Evolutionary conservation across 2,797 vertebrate species (phyloP).

Genomic region (Sebastolobus altivelis): DNA sequence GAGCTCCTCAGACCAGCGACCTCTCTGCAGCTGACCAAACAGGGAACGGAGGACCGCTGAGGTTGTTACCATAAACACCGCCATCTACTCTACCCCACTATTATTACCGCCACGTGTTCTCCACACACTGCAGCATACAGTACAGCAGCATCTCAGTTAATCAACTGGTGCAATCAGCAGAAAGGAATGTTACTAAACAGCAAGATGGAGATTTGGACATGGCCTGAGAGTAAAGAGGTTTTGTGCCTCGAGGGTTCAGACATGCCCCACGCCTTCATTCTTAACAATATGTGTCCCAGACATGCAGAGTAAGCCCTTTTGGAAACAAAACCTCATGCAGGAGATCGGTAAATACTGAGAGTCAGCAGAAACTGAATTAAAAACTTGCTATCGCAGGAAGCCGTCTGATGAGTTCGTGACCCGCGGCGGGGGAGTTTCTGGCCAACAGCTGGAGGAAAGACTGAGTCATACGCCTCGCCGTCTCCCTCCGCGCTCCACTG

Average conservation of each 20-base stretch:
- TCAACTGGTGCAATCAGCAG: constrained; percentile 17
- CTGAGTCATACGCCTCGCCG: constrained; percentile 75
- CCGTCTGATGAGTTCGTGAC: constrained; percentile 67
- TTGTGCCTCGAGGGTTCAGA: constrained; percentile 36
- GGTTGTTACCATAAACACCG: constrained; percentile 68
- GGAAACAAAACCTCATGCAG: constrained; percentile 46
- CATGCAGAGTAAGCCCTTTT: constrained; percentile 55
- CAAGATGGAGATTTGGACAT: constrained; percentile 26
- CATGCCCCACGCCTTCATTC: constrained; percentile 26
- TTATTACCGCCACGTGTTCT: constrained; percentile 71
- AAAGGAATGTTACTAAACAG: constrained; percentile 21
- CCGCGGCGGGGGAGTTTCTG: constrained; percentile 45
- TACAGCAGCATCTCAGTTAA: constrained; percentile 22
- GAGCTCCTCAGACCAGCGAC: constrained; percentile 56
- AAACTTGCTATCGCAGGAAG: constrained; percentile 69
- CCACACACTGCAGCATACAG: constrained; percentile 15
- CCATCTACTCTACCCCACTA: constrained; percentile 50
- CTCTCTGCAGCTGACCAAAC: constrained; percentile 81
- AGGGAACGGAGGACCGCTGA: constrained; percentile 53
- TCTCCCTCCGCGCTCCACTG: constrained; percentile 35
- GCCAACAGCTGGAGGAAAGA: constrained; percentile 79
- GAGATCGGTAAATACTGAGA: constrained; percentile 48
- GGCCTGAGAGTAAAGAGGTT: constrained; percentile 28
- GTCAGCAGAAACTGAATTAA: constrained; percentile 72
- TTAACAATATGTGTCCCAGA: constrained; percentile 40